phyloP scores from a whole-genome alignment of 2,797 vertebrate species.

The Presbytis comata region DNA sequence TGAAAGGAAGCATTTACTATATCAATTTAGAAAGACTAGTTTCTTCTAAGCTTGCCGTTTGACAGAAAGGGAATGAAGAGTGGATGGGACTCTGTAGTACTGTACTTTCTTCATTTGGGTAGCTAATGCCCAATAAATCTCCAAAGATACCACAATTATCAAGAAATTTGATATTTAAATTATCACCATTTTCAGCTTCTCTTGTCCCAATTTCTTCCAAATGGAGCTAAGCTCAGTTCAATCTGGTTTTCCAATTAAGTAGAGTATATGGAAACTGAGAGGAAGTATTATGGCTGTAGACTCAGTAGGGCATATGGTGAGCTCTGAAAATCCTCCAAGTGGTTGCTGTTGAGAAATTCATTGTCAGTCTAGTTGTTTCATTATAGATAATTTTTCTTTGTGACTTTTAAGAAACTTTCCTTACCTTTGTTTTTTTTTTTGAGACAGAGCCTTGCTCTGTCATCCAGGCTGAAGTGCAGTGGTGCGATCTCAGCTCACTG shows the following conservation, averaged over 20 bases:
- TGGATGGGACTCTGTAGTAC: not conserved
- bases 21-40: not conserved
- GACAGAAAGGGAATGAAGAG: not conserved
- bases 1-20: not conserved
- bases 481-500: not conserved
- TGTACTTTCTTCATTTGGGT: not conserved
- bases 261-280: not conserved
- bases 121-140: not conserved
- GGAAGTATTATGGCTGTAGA: not conserved
- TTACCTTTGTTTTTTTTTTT: not conserved
- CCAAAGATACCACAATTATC: not conserved
- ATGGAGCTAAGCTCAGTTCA: not conserved
- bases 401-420: not conserved
- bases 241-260: not conserved
- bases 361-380: not conserved
- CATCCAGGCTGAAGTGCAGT: not conserved
- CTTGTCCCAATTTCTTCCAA: not conserved
- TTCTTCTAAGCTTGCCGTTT: not conserved
- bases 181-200: not conserved
- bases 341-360: not conserved
- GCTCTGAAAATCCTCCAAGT: not conserved
- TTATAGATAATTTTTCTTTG: not conserved
- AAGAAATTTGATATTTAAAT: not conserved
- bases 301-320: not conserved
- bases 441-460: not conserved